Percentiles rank a stretch among this genome's conserved stretches.
phyloP scores from a whole-genome alignment of 2,113 vertebrate species.

The Todiramphus saurophagus region DNA sequence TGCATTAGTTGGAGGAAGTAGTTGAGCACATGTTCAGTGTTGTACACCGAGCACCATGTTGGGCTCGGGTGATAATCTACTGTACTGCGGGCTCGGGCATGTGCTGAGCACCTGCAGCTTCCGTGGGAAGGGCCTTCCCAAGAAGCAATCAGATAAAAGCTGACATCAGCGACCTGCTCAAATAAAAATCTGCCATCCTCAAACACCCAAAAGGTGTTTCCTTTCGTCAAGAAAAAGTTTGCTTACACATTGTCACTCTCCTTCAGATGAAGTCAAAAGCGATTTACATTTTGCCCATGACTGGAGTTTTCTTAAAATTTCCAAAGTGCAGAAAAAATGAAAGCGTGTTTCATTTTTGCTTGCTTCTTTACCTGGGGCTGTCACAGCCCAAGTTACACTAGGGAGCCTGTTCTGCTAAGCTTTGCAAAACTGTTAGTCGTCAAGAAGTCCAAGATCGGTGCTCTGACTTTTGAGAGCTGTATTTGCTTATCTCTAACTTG shows the following conservation, averaged over 20 bases:
- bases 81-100: fast-evolving
- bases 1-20: not conserved
- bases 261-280: not conserved
- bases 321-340: not conserved
- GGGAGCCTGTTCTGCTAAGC: not conserved
- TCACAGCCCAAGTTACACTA: not conserved
- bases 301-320: not conserved
- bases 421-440: not conserved
- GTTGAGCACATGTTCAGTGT: fast-evolving
- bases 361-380: not conserved
- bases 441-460: not conserved
- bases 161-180: not conserved
- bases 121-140: not conserved
- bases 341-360: not conserved
- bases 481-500: not conserved
- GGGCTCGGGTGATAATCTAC: not conserved
- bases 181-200: not conserved
- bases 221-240: not conserved
- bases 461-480: not conserved
- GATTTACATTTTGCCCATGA: not conserved
- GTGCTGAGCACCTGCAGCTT: not conserved
- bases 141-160: not conserved
- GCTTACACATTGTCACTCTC: not conserved
- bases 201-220: not conserved
- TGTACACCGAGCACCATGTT: fast-evolving